Base-by-base conservation (phyloP, 2,888 invertebrate species). In the Sesia bembeciformis region DNA sequence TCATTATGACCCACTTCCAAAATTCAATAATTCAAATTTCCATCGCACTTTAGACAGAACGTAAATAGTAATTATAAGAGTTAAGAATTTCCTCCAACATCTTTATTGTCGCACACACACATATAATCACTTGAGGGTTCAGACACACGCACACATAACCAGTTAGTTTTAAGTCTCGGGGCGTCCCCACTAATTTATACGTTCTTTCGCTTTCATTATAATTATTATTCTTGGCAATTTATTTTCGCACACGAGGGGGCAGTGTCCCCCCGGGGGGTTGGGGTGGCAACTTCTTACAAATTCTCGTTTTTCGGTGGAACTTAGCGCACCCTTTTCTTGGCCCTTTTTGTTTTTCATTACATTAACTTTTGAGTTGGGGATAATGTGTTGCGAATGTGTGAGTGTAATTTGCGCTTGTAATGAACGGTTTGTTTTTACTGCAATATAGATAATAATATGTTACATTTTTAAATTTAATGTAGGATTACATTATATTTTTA, bases 171-270 rank as follows among this genome's bases (percentile, higher is more conserved):
- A 75, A 80, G 78, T 76, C 84, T 81, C 75, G 72, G 77, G 72
- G 76, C 85, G 85, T 87, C 88, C 88, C 88, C 84, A 88, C 86
- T 88, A 89, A 89, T 89, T 89, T 89, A 89, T 89, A 86, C 87
- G 87, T 88, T 88, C 88, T 89, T 89, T 89, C 88, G 85, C 87
- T 87, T 89, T 89, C 88, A 87, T 89, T 89, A 89, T 89, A 89
- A 89, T 89, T 89, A 89, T 89, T 88, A 89, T 89, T 89, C 89
- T 87, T 88, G 86, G 88, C 88, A 89, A 89, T 89, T 89, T 89
- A 89, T 89, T 88, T 89, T 88, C 87, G 88, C 89, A 88, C 87
- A 88, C 89, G 88, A 78, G 85, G 87, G 86, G 86, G 84, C 78
- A 77, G 70, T 76, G 72, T 70, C 76, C 76, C 76, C 78, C 72